phyloP scores from a whole-genome alignment of 2,797 vertebrate genomes.

The Petrocephalus schoutedeni region DNA sequence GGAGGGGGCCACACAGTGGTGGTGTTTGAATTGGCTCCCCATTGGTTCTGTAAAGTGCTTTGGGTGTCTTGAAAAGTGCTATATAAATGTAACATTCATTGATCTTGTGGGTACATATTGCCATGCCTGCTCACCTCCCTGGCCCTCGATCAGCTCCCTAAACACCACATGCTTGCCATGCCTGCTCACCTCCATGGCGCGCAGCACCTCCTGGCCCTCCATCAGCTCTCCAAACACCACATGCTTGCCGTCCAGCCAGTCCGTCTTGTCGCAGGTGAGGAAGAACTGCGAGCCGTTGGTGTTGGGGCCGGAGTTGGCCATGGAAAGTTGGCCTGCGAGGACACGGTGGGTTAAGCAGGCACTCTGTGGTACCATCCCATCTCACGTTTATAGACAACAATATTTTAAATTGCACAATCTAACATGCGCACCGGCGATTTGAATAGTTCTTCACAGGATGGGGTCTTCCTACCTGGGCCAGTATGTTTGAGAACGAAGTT shows the following conservation, averaged over 20 bases:
- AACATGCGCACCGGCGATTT: background rate
- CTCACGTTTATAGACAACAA: background rate
- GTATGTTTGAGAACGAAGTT: constrained; percentile 97
- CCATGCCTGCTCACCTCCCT: too few species aligned
- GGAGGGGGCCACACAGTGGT: too few species aligned
- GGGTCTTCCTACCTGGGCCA: constrained; percentile 65
- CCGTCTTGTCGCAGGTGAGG: constrained; percentile 84
- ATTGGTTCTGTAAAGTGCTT: too few species aligned
- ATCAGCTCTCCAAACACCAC: constrained; percentile 92
- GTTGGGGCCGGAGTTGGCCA: constrained; percentile 88
- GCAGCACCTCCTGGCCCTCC: constrained; percentile 86
- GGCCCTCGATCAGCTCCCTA: too few species aligned
- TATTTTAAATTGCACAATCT: background rate
- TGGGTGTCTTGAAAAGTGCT: too few species aligned
- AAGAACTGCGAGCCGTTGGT: constrained; percentile 92
- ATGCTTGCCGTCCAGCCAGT: constrained; percentile 91
- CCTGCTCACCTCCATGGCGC: constrained; percentile 78
- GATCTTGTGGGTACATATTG: too few species aligned
- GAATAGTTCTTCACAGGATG: background rate
- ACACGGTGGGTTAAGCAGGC: background rate
- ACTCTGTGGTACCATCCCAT: background rate
- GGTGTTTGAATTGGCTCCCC: too few species aligned
- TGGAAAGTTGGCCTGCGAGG: constrained; percentile 74
- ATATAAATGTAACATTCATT: too few species aligned
- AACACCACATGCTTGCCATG: too few species aligned